These are phyloP conservation scores for Oostethus manadensis DNA, from an alignment of 2,113 vertebrate genomes.

Conservation along the genomic window DNA sequence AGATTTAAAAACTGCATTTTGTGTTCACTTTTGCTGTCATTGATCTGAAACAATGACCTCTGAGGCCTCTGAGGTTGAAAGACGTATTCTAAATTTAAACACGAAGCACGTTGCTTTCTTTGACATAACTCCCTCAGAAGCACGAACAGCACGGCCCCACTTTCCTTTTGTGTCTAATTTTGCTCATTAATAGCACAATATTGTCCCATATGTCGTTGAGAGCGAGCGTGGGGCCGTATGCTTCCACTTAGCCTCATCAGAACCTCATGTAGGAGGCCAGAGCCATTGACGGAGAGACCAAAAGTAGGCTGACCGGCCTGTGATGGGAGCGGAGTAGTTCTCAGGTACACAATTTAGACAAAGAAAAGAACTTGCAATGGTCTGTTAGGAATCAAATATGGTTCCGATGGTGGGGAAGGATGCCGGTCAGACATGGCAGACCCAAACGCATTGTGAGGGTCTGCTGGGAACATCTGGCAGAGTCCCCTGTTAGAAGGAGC, in stretches of 20 bases:
- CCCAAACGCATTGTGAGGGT: no score
- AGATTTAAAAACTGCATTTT: no score
- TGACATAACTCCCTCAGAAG: slow-evolving; percentile 62
- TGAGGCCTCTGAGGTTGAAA: slow-evolving; percentile 35
- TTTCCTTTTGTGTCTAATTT: slow-evolving; percentile 27
- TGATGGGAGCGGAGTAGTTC: slow-evolving; percentile 35
- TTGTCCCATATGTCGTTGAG: slow-evolving; percentile 69
- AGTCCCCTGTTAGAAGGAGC: no score
- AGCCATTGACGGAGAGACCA: slow-evolving; percentile 32
- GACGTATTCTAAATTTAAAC: slow-evolving; percentile 58
- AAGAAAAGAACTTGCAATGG: slow-evolving; percentile 18
- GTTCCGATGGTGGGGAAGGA: no score
- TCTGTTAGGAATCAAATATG: slow-evolving; percentile 13
- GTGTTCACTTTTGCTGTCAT: no score
- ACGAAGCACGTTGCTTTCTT: slow-evolving; percentile 45
- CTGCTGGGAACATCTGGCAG: no score
- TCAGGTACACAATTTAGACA: slow-evolving; percentile 29
- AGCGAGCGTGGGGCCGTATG: slow-evolving; percentile 65
- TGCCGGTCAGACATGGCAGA: no score
- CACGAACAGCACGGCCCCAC: slow-evolving; percentile 19
- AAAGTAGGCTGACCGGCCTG: slow-evolving; percentile 34
- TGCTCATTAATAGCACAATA: slow-evolving; percentile 73
- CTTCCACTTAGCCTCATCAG: slow-evolving; percentile 69
- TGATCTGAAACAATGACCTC: no score
- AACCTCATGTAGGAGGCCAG: slow-evolving; percentile 62